These are phyloP conservation scores for Buceros bicornis DNA, from an alignment of 2,797 vertebrate species.

Conservation along the genomic window DNA sequence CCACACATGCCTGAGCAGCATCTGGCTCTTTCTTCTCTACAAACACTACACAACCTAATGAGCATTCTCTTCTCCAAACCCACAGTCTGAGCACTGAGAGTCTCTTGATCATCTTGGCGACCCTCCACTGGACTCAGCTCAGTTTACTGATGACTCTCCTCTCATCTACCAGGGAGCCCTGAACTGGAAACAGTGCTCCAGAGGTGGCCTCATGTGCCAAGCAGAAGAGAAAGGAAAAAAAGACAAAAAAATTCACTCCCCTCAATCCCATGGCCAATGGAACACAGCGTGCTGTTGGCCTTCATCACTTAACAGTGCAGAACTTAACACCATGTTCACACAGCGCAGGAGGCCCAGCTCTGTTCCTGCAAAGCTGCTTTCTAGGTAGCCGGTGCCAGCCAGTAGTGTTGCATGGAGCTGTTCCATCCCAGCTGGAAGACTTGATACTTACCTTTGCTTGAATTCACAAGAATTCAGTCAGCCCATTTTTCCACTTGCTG, in stretches of 20 bases:
- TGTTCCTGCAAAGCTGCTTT: not conserved
- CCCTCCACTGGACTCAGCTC: not conserved
- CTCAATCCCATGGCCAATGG: rapidly evolving
- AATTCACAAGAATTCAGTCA: not conserved
- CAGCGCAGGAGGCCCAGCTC: not conserved
- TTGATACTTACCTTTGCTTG: not conserved
- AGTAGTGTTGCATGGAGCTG: not conserved
- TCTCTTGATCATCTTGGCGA: not conserved
- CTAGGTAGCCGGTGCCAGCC: not conserved
- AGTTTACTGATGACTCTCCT: not conserved
- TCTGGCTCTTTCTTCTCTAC: not conserved
- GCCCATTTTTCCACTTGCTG: not conserved
- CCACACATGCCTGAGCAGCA: not conserved
- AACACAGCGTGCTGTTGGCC: not conserved
- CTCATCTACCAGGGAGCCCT: not conserved
- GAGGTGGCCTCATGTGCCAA: not conserved
- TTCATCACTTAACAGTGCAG: not conserved
- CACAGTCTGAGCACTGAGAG: rapidly evolving
- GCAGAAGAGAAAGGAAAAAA: not conserved
- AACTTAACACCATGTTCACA: not conserved
- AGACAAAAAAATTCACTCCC: not conserved
- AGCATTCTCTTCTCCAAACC: not conserved
- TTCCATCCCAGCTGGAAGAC: not conserved
- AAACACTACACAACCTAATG: not conserved
- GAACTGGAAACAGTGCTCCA: not conserved